A percentile compares a stretch with the other conserved stretches of the same genome.
These are phyloP conservation scores for Chirona hameri DNA, from an alignment of 2,888 invertebrate species.

Conservation along the genomic window DNA sequence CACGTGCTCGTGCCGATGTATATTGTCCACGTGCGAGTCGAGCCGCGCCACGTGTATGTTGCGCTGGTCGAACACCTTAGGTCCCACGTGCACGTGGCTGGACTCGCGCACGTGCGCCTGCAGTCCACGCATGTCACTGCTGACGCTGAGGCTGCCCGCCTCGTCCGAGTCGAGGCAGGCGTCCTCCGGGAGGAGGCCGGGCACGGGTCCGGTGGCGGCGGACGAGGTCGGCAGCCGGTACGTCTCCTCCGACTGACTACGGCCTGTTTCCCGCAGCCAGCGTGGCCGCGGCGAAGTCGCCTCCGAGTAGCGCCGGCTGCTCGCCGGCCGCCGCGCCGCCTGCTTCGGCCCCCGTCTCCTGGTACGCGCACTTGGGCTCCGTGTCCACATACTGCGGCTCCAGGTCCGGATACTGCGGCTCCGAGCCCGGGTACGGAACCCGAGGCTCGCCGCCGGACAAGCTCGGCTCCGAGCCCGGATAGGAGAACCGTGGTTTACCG, in stretches of 20 bases:
- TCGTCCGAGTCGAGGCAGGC: not conserved
- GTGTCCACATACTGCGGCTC: slow-evolving; percentile 28
- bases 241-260: slow-evolving; percentile 27
- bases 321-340: not conserved
- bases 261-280: not conserved
- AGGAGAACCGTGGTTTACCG: not conserved
- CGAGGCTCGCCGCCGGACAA: too few species aligned
- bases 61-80: slow-evolving; percentile 33
- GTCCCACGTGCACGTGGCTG: slow-evolving; percentile 32
- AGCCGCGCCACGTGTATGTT: slow-evolving; percentile 32
- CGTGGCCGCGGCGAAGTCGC: slow-evolving; percentile 8
- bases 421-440: not conserved
- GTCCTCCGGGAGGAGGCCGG: slow-evolving; percentile 11
- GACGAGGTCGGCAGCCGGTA: slow-evolving; percentile 32
- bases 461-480: not conserved
- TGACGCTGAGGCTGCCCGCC: not conserved
- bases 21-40: slow-evolving; percentile 33
- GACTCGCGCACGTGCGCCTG: not conserved
- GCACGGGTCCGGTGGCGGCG: not conserved
- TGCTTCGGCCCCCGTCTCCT: not conserved
- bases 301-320: slow-evolving; percentile 32
- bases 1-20: slow-evolving; percentile 35
- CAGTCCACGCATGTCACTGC: slow-evolving; percentile 2
- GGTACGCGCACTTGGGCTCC: too few species aligned
- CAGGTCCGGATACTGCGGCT: not conserved